Percentiles rank a stretch among this genome's conserved stretches.
These are phyloP conservation scores for Pteropus alecto DNA, from an alignment of 2,113 vertebrate species.

Conservation along the genomic window DNA sequence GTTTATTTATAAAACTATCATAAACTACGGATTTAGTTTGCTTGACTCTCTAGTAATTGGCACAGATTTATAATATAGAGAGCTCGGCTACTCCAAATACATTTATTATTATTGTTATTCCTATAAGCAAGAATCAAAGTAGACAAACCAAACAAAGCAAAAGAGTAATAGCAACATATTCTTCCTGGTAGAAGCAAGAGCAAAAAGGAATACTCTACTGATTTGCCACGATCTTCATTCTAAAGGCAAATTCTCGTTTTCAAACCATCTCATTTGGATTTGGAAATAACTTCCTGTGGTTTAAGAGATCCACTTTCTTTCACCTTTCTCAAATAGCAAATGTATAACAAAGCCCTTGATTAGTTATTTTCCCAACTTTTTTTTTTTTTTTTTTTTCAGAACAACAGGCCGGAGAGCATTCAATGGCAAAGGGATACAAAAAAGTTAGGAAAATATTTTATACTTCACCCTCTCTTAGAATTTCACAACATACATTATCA, in stretches of 20 bases:
- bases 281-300: neutral
- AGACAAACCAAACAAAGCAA: neutral
- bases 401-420: neutral
- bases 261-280: neutral
- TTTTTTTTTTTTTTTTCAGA: neutral
- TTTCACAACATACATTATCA: neutral
- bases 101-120: neutral
- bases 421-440: neutral
- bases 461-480: neutral
- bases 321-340: neutral
- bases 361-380: neutral
- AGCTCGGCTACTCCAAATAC: neutral
- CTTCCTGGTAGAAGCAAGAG: neutral
- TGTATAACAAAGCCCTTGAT: neutral
- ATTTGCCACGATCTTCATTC: neutral
- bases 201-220: neutral
- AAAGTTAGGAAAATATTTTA: neutral
- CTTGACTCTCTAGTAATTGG: slow-evolving; percentile 2
- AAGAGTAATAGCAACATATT: neutral
- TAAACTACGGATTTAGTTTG: neutral
- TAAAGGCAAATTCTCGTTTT: neutral
- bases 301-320: neutral
- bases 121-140: neutral
- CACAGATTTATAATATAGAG: neutral
- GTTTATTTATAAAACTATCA: slow-evolving; percentile 6